Conservation (phyloP, 2,888 invertebrate genomes). For the Melanchra persicariae region DNA sequence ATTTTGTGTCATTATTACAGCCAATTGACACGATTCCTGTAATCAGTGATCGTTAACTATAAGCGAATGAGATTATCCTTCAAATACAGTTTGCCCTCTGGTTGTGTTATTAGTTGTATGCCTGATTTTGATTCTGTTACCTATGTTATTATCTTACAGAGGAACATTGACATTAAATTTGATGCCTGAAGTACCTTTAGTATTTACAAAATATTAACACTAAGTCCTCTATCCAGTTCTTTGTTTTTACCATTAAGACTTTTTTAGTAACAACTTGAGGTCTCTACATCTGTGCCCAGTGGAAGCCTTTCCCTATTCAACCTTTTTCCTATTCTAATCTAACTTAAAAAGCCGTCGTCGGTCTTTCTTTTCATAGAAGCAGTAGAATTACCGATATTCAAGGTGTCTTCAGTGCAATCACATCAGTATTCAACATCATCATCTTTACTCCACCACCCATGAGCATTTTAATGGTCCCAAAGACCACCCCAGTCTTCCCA, state of each 20-base stretch:
- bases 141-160: neutral
- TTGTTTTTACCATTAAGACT: no score
- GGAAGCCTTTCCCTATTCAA: no score
- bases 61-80: constrained; percentile 56
- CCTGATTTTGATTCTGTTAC: neutral
- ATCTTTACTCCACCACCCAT: neutral
- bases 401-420: neutral
- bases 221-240: no score
- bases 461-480: neutral
- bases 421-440: neutral
- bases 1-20: constrained; percentile 70
- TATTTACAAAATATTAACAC: no score
- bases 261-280: no score
- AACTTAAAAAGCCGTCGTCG: no score
- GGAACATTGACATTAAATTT: neutral
- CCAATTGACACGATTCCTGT: constrained; percentile 67
- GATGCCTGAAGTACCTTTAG: neutral
- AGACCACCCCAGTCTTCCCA: constrained; percentile 43
- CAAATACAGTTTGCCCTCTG: constrained; percentile 34
- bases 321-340: no score
- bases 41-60: constrained; percentile 68
- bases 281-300: no score
- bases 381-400: neutral
- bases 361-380: no score
- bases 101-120: constrained; percentile 1